Percentiles rank a stretch among this genome's conserved stretches.
Conservation (phyloP, 1,140 invertebrate species). For the Papilio aristodemus region DNA sequence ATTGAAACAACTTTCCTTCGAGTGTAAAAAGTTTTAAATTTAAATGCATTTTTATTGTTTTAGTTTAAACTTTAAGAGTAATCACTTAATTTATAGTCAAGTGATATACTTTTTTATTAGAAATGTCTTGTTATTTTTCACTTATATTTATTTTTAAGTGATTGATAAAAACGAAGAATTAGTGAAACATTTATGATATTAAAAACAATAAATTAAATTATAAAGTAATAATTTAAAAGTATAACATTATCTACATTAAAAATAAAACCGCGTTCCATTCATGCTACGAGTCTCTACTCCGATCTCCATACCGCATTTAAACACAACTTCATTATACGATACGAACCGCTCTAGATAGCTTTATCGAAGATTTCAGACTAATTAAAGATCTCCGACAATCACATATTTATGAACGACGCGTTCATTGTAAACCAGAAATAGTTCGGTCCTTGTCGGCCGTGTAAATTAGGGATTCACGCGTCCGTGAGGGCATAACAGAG, state of each 20-base stretch:
- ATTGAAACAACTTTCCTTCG: background rate
- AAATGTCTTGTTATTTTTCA: background rate
- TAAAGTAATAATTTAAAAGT: background rate
- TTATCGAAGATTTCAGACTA: slow-evolving; percentile 51
- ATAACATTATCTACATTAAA: background rate
- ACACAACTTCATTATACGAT: slow-evolving; percentile 29
- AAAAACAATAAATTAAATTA: background rate
- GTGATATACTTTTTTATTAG: background rate
- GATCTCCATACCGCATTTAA: slow-evolving; percentile 20
- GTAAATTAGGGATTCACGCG: slow-evolving; percentile 47
- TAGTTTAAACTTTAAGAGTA: background rate
- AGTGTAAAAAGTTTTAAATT: slow-evolving; percentile 6
- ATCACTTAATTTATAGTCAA: background rate
- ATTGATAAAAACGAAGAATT: too few species aligned
- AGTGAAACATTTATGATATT: background rate
- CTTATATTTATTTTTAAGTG: too few species aligned
- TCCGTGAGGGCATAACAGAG: slow-evolving; percentile 56
- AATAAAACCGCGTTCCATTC: slow-evolving; percentile 3
- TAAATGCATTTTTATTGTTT: slow-evolving; percentile 9
- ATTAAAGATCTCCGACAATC: slow-evolving; percentile 56
- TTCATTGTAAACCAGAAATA: slow-evolving; percentile 60
- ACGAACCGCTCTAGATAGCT: slow-evolving; percentile 21
- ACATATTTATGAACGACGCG: slow-evolving; percentile 47
- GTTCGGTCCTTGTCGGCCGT: slow-evolving; percentile 46
- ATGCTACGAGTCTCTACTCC: background rate